Conservation (phyloP, 1,140 invertebrate species). For the Orchesella cincta region DNA sequence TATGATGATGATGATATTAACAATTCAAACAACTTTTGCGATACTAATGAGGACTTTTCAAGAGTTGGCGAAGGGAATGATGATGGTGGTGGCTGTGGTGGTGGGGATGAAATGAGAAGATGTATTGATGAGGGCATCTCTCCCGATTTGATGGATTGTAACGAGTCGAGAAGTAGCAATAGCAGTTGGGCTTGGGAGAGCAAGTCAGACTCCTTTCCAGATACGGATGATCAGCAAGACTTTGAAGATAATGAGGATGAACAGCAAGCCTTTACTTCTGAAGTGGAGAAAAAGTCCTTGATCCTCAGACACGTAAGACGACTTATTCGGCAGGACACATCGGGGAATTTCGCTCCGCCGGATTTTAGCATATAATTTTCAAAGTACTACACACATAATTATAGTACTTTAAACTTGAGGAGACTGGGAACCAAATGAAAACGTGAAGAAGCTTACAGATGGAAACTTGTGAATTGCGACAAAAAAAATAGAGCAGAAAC, state of each 20-base stretch:
- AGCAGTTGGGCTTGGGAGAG: conserved; percentile 15
- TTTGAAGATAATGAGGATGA: conserved; percentile 3
- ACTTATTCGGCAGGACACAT: conserved; percentile 44
- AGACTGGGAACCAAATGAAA: neutral
- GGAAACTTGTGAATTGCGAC: neutral
- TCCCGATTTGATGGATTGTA: no score
- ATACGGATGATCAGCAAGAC: neutral
- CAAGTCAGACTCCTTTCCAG: neutral
- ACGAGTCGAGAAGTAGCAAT: neutral
- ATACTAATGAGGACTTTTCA: neutral
- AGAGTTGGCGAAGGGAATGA: neutral
- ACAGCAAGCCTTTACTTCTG: conserved; percentile 36
- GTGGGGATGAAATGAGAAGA: no score
- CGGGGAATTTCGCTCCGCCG: conserved; percentile 47
- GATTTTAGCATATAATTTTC: conserved; percentile 36
- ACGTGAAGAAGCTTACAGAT: neutral
- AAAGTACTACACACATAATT: neutral
- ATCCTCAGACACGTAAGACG: conserved; percentile 40
- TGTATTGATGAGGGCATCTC: no score
- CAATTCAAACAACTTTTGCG: neutral
- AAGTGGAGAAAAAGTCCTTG: conserved; percentile 43
- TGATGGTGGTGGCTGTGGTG: no score
- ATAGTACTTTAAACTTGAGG: neutral
- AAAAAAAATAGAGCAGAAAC: neutral
- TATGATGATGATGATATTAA: neutral